Evolutionary conservation across 2,888 invertebrate species (phyloP).

Genomic region (Idaea straminata): DNA sequence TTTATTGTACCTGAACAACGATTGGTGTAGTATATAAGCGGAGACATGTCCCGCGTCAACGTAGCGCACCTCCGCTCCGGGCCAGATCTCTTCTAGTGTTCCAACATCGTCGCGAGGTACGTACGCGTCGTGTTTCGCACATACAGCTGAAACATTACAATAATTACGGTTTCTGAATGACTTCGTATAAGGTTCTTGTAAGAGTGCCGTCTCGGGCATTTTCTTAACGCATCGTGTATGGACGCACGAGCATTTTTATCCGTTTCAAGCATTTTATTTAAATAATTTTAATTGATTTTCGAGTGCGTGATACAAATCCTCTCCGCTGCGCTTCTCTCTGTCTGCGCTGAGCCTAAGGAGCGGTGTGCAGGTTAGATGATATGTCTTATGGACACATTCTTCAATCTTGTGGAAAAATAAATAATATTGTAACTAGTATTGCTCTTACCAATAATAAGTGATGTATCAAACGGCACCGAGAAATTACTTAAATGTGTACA

Average conservation of each 20-base stretch:
- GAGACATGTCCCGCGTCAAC: conserved; percentile 94
- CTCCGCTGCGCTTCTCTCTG: too few species aligned
- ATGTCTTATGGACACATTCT: too few species aligned
- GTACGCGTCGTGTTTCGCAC: conserved; percentile 94
- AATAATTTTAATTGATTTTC: too few species aligned
- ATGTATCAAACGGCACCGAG: conserved; percentile 91
- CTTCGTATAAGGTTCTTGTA: too few species aligned
- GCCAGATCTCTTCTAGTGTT: conserved; percentile 94
- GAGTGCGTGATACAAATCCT: too few species aligned
- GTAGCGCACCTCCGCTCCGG: conserved; percentile 92
- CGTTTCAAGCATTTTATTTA: too few species aligned
- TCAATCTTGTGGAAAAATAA: not conserved
- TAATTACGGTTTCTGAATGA: not conserved
- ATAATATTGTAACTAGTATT: not conserved
- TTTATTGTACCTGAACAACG: conserved; percentile 81
- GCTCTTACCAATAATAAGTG: conserved; percentile 86
- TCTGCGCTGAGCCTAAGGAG: too few species aligned
- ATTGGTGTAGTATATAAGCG: conserved; percentile 92
- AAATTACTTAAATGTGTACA: conserved; percentile 98
- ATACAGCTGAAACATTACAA: conserved; percentile 80
- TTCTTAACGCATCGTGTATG: too few species aligned
- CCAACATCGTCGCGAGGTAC: conserved; percentile 92
- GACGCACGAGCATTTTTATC: too few species aligned
- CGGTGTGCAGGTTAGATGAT: too few species aligned
- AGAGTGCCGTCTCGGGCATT: too few species aligned